Evolutionary conservation across 2,113 vertebrate genomes (phyloP).

Genomic region (Cinclus mexicanus): DNA sequence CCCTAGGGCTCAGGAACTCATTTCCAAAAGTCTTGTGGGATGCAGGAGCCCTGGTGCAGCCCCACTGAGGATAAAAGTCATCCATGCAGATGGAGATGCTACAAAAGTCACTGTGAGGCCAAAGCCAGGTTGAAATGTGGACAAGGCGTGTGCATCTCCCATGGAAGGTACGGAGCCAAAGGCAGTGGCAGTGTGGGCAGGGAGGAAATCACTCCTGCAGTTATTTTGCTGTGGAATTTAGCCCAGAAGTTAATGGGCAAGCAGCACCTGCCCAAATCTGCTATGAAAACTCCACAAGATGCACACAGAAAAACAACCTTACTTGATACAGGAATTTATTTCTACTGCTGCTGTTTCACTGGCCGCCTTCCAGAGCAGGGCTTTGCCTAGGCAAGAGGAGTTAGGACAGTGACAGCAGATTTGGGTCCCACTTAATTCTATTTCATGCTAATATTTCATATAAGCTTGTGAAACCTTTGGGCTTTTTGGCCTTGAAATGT

Average conservation of each 20-base stretch:
- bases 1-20: neutral
- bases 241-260: slow-evolving; percentile 25
- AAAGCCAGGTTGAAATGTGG: neutral
- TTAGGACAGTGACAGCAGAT: neutral
- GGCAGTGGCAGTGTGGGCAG: neutral
- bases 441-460: neutral
- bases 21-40: neutral
- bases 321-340: neutral
- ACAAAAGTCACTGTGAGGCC: neutral
- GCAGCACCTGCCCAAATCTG: neutral
- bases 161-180: neutral
- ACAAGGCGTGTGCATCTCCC: neutral
- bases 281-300: neutral
- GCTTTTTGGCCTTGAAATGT: neutral
- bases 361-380: neutral
- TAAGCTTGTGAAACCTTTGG: neutral
- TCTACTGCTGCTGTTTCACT: neutral
- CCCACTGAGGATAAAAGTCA: neutral
- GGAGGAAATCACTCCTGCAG: neutral
- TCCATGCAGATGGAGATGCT: neutral
- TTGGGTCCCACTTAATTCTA: neutral
- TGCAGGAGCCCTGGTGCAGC: neutral
- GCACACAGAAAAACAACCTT: neutral
- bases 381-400: neutral
- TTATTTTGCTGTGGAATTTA: neutral